These are phyloP conservation scores for Ictalurus punctatus DNA, from an alignment of 2,113 vertebrate species.

Conservation along the genomic window DNA sequence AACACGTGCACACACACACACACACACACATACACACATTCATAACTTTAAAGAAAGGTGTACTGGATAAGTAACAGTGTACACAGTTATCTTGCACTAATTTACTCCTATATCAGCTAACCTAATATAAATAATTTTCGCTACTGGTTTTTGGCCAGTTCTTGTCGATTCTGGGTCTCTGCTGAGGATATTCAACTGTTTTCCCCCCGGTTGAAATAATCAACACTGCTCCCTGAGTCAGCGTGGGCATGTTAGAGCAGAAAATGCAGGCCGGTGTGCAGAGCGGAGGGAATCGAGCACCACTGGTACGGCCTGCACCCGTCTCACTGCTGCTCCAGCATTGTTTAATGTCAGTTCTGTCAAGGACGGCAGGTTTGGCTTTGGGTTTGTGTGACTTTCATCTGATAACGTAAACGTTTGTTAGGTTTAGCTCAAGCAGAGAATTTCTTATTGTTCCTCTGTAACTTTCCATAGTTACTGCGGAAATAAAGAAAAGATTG, in stretches of 20 bases:
- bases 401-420: conserved; percentile 4
- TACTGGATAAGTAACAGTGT: no score
- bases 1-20: neutral
- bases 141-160: no score
- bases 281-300: neutral
- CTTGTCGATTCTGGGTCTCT: neutral
- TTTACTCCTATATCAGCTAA: neutral
- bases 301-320: neutral
- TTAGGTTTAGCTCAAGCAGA: neutral
- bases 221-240: neutral
- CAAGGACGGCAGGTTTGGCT: neutral
- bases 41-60: neutral
- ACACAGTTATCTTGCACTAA: no score
- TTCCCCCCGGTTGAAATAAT: neutral
- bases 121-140: neutral
- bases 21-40: neutral
- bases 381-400: neutral
- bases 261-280: neutral
- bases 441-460: neutral
- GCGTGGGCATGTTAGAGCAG: neutral
- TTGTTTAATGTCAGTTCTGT: neutral
- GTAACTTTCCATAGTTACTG: neutral
- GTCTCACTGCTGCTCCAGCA: neutral
- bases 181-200: neutral
- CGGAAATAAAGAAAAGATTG: neutral